These are phyloP conservation scores for Callaeas wilsoni DNA, from an alignment of 2,113 vertebrate species.

Conservation along the genomic window DNA sequence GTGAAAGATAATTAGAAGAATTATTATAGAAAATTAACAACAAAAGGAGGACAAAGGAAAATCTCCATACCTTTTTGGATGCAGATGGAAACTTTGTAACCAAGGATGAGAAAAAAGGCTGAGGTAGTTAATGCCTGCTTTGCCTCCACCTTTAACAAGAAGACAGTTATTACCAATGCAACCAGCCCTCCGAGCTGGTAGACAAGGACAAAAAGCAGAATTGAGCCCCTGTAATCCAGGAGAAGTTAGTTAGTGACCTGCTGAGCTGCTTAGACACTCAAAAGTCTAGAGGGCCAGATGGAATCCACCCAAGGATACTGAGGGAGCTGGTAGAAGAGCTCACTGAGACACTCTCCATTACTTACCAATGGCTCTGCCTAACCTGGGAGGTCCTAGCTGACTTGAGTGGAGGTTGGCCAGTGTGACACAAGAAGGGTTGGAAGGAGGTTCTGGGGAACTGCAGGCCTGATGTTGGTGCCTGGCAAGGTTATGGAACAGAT, in stretches of 20 bases:
- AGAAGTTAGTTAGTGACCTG: background rate
- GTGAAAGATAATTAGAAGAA: background rate
- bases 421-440: background rate
- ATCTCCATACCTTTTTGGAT: background rate
- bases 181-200: background rate
- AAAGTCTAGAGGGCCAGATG: background rate
- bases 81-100: background rate
- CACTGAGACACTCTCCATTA: background rate
- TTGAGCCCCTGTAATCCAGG: background rate
- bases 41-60: background rate
- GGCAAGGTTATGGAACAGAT: background rate
- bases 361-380: background rate
- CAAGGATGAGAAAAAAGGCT: background rate
- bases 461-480: accelerated
- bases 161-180: background rate
- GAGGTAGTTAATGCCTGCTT: background rate
- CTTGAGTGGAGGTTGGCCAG: background rate
- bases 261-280: background rate
- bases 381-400: background rate
- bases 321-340: background rate
- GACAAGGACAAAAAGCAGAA: background rate
- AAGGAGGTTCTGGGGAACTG: background rate
- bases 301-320: background rate
- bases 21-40: background rate
- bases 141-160: background rate